phyloP scores from a whole-genome alignment of 2,797 vertebrate genomes.

The Triplophysa yarkandensis region DNA sequence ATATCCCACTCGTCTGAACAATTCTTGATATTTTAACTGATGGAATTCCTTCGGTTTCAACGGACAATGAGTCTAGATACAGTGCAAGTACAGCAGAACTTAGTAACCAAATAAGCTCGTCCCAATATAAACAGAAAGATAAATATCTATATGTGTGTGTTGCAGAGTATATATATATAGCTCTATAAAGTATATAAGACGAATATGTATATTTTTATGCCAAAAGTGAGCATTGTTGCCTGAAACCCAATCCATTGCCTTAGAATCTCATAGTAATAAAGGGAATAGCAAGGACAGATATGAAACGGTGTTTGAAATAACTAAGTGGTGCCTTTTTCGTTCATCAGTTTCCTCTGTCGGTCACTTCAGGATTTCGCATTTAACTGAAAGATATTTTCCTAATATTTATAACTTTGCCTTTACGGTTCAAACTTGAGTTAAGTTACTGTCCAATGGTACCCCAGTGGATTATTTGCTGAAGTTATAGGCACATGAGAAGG shows the following conservation, averaged over 20 bases:
- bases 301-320: constrained; percentile 57
- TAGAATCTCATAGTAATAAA: constrained; percentile 78
- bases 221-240: constrained; percentile 75
- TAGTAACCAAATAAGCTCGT: constrained; percentile 77
- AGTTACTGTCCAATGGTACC: constrained; percentile 58
- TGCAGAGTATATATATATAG: constrained; percentile 67
- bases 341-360: constrained; percentile 69
- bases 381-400: constrained; percentile 67
- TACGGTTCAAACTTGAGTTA: constrained; percentile 54
- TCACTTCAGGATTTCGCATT: constrained; percentile 72
- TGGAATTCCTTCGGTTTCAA: constrained; percentile 58
- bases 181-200: constrained; percentile 67
- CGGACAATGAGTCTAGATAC: constrained; percentile 73
- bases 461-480: constrained; percentile 51
- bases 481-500: constrained; percentile 55
- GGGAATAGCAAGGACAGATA: constrained; percentile 69
- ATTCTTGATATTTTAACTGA: constrained; percentile 45
- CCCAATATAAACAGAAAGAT: constrained; percentile 55
- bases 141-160: constrained; percentile 60
- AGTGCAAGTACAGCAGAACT: constrained; percentile 62
- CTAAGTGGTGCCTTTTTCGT: constrained; percentile 78
- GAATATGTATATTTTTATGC: constrained; percentile 75
- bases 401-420: constrained; percentile 58
- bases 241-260: constrained; percentile 80
- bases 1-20: constrained; percentile 33